Evolutionary conservation across 2,113 vertebrate genomes (phyloP).

Genomic region (Furnarius figulus): DNA sequence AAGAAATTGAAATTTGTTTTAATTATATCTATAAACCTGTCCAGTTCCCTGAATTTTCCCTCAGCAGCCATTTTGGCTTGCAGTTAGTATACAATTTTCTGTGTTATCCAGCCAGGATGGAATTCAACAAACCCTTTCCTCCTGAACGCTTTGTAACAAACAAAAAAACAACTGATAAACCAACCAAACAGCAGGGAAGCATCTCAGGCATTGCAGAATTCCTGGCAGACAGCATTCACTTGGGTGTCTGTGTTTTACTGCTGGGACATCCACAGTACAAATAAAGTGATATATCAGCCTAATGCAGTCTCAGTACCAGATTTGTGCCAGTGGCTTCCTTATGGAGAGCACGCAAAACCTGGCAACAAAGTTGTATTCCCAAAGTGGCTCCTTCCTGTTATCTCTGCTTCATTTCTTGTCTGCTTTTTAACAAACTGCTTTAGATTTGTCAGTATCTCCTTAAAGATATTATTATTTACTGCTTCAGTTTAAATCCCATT

Average conservation of each 20-base stretch:
- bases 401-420: not conserved
- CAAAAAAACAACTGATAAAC: not conserved
- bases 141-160: not conserved
- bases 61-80: not conserved
- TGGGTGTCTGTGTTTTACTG: not conserved
- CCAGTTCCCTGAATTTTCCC: not conserved
- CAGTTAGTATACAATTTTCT: not conserved
- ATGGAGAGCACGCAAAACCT: not conserved
- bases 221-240: not conserved
- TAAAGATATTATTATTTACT: not conserved
- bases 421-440: not conserved
- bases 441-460: not conserved
- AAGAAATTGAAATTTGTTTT: not conserved
- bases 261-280: accelerated
- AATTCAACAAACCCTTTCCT: not conserved
- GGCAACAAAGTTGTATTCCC: not conserved
- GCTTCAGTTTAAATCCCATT: not conserved
- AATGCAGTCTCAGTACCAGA: not conserved
- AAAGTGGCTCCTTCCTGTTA: not conserved
- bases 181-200: not conserved
- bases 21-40: not conserved
- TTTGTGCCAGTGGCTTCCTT: not conserved
- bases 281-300: not conserved
- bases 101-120: not conserved
- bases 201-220: not conserved